These are phyloP conservation scores for Heteromurus nitidus DNA, from an alignment of 2,888 invertebrate genomes.

Conservation along the genomic window DNA sequence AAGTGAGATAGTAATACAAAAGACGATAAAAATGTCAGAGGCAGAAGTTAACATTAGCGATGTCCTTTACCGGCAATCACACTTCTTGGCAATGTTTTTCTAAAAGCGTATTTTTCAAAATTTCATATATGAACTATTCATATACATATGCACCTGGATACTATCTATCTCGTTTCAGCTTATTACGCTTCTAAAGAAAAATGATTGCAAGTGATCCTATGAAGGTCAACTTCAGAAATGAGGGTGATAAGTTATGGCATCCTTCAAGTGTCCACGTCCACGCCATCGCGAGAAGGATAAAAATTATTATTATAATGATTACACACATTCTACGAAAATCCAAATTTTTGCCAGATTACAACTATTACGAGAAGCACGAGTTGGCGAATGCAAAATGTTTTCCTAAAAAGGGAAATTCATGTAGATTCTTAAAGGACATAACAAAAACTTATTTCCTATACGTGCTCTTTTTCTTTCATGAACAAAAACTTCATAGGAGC, in stretches of 20 bases:
- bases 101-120: neutral
- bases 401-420: too few species aligned
- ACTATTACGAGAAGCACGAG: too few species aligned
- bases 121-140: neutral
- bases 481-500: too few species aligned
- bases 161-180: neutral
- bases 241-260: slow-evolving; percentile 1
- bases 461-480: too few species aligned
- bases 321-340: too few species aligned
- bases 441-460: too few species aligned
- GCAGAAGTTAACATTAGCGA: neutral
- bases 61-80: neutral
- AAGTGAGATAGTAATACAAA: neutral
- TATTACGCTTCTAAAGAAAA: slow-evolving; percentile 1
- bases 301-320: neutral
- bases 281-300: too few species aligned
- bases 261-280: slow-evolving; percentile 1
- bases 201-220: neutral
- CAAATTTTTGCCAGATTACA: too few species aligned
- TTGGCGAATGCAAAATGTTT: too few species aligned
- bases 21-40: neutral
- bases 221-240: slow-evolving; percentile 20
- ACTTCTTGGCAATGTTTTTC: neutral
- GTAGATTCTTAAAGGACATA: too few species aligned
- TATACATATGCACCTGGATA: neutral